A percentile compares a stretch with the other conserved stretches of the same genome.
Conservation (phyloP, 2,888 invertebrate genomes). For the Lutraria lutraria region DNA sequence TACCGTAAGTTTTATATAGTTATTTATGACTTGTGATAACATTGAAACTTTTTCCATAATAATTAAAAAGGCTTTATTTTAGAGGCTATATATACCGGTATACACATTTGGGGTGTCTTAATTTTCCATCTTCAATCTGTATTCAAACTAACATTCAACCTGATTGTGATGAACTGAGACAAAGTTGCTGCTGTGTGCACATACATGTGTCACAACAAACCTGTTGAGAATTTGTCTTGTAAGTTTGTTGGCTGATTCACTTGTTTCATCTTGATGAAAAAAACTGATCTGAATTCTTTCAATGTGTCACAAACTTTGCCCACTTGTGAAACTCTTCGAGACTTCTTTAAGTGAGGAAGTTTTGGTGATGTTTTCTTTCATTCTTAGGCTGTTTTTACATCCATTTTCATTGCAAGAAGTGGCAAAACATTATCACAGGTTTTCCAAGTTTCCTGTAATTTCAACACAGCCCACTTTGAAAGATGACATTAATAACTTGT, state of each 20-base stretch:
- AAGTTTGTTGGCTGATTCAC: not conserved
- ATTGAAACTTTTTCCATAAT: too few relatives aligned
- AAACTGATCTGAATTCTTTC: not conserved
- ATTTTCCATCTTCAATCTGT: too few relatives aligned
- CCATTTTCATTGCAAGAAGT: conserved; percentile 25
- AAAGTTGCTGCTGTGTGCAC: not conserved
- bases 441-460: conserved; percentile 18
- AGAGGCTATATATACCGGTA: too few relatives aligned
- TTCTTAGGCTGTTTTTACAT: not conserved
- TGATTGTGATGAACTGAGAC: too few relatives aligned
- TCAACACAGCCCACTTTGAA: conserved; percentile 13
- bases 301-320: not conserved
- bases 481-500: conserved; percentile 25
- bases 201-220: not conserved
- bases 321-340: not conserved
- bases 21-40: too few relatives aligned
- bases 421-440: conserved; percentile 18
- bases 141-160: too few relatives aligned
- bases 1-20: too few relatives aligned
- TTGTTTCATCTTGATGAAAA: conserved; percentile 1
- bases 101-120: too few relatives aligned
- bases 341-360: not conserved
- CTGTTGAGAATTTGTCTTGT: not conserved
- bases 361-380: conserved; percentile 14
- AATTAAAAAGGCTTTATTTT: too few relatives aligned